A percentile compares a stretch with the other conserved stretches of the same genome.
phyloP scores from a whole-genome alignment of 64 coral and sea anemone genomes.

The Platygyra sinensis region DNA sequence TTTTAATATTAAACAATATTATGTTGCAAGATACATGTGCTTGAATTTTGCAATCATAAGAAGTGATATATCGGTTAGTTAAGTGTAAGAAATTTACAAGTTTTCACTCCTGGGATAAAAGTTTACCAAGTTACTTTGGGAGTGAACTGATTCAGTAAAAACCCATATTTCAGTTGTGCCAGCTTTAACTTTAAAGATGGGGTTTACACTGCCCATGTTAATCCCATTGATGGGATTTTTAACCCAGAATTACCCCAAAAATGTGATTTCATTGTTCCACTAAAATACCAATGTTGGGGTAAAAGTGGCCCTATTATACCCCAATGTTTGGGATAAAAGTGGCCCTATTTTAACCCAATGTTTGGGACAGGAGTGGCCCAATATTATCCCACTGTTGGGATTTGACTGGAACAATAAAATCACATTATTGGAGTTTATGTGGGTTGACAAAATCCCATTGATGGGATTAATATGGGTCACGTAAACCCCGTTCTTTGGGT shows the following conservation, averaged over 20 bases:
- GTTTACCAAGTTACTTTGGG: slow-evolving; percentile 20
- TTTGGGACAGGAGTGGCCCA: neutral
- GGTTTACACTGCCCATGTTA: neutral
- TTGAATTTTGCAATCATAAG: neutral
- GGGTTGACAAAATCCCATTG: neutral
- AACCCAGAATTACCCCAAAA: slow-evolving; percentile 1
- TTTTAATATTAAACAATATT: slow-evolving; percentile 6
- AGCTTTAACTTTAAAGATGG: neutral
- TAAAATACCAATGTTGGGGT: neutral
- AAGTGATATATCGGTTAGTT: neutral
- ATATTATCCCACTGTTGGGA: neutral
- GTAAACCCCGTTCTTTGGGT: neutral
- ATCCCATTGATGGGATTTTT: slow-evolving; percentile 10
- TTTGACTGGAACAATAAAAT: neutral
- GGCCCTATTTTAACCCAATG: neutral
- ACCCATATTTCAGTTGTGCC: neutral
- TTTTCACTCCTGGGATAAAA: neutral
- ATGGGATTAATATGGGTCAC: neutral
- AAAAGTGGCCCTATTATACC: neutral
- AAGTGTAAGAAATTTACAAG: neutral
- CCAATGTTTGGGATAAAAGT: neutral
- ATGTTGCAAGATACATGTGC: slow-evolving; percentile 25
- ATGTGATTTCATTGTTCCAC: neutral
- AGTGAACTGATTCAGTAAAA: slow-evolving; percentile 8
- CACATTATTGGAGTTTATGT: neutral